A percentile compares a stretch with the other conserved stretches of the same genome.
Conservation (phyloP, 2,113 vertebrate species). For the Upupa epops region DNA sequence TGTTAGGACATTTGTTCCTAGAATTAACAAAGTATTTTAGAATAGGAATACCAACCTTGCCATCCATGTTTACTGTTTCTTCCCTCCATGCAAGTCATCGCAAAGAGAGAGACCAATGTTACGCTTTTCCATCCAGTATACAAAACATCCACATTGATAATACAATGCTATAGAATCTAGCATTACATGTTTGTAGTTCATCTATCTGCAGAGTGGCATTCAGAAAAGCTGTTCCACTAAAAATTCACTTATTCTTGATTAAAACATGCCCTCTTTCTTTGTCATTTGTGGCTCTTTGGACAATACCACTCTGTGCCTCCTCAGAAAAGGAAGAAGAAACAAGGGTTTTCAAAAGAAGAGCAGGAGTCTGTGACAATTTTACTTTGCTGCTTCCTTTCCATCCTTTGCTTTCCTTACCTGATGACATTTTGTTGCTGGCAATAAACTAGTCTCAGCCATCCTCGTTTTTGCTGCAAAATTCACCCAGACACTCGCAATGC, state of each 20-base stretch:
- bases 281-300: neutral
- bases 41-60: neutral
- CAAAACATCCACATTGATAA: neutral
- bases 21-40: neutral
- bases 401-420: neutral
- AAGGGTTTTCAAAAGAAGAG: neutral
- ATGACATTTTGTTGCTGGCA: neutral
- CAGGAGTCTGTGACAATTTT: neutral
- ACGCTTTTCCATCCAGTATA: neutral
- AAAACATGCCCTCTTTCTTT: neutral
- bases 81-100: neutral
- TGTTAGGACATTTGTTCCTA: neutral
- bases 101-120: neutral
- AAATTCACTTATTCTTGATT: neutral
- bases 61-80: neutral
- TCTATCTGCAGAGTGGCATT: neutral
- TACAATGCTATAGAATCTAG: neutral
- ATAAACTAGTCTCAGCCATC: neutral
- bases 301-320: neutral
- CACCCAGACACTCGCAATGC: neutral
- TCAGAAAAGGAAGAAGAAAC: neutral
- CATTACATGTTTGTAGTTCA: neutral
- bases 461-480: neutral
- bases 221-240: neutral
- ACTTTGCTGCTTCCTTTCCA: neutral